Percentiles rank a stretch among this genome's conserved stretches.
Evolutionary conservation across 2,888 invertebrate genomes (phyloP).

Genomic region (Penaeus monodon): DNA sequence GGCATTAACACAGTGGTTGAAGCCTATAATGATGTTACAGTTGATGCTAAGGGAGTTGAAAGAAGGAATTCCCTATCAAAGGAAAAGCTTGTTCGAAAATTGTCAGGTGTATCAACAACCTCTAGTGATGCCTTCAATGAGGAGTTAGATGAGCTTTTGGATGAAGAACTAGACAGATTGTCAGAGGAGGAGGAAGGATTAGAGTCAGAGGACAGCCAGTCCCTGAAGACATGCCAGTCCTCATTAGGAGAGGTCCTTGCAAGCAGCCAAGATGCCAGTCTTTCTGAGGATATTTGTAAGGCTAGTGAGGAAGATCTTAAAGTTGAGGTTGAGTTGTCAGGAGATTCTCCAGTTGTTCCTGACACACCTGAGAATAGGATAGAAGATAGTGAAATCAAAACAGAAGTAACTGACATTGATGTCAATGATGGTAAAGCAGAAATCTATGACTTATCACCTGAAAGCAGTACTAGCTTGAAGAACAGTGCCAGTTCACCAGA

Average conservation of each 20-base stretch:
- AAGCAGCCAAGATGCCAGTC: neutral
- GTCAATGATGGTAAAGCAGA: no score
- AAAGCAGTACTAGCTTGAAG: no score
- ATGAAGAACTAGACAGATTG: slow-evolving; percentile 54
- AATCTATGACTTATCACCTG: no score
- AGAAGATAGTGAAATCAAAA: neutral
- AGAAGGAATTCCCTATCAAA: neutral
- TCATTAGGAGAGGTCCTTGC: neutral
- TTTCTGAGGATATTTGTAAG: neutral
- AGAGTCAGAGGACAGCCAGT: no score
- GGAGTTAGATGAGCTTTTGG: slow-evolving; percentile 48
- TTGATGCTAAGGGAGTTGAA: neutral
- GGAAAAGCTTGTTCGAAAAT: slow-evolving; percentile 31
- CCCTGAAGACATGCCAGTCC: no score
- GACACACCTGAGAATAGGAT: neutral
- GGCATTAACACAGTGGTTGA: slow-evolving; percentile 28
- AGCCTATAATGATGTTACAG: slow-evolving; percentile 10
- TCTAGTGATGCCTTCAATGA: slow-evolving; percentile 54
- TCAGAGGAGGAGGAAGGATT: slow-evolving; percentile 40
- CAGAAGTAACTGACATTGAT: slow-evolving; percentile 9
- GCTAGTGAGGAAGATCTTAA: neutral
- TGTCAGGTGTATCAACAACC: slow-evolving; percentile 35
- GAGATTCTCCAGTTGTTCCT: neutral
- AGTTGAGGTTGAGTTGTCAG: slow-evolving; percentile 1
- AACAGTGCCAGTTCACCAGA: no score